Evolutionary conservation across 2,797 vertebrate genomes (phyloP).

Genomic region (Gambelia wislizenii): DNA sequence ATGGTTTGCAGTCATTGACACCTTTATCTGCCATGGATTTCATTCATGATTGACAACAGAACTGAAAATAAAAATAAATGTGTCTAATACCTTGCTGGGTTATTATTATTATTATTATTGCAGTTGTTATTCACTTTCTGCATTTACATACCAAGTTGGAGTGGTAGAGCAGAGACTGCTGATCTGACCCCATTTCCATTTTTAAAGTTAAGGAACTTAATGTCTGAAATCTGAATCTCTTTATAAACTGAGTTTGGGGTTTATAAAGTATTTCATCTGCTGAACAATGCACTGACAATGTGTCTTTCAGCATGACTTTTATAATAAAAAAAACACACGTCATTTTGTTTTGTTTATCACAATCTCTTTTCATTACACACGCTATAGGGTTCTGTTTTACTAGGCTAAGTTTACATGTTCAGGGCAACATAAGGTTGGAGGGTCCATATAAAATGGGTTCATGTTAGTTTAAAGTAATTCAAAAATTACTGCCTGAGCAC

Average conservation of each 20-base stretch:
- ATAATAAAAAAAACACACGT: not conserved
- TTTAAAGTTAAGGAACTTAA: not conserved
- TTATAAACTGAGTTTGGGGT: constrained; percentile 52
- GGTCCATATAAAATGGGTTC: constrained; percentile 46
- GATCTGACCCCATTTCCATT: not conserved
- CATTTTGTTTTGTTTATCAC: constrained; percentile 36
- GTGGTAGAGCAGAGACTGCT: not conserved
- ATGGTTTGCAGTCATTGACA: not conserved
- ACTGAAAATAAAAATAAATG: not conserved
- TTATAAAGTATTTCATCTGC: constrained; percentile 48
- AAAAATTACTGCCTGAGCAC: constrained; percentile 51
- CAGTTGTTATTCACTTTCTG: not conserved
- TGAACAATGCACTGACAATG: constrained; percentile 41
- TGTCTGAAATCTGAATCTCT: constrained; percentile 60
- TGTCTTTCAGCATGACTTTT: constrained; percentile 18
- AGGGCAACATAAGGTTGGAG: constrained; percentile 25
- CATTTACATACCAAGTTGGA: not conserved
- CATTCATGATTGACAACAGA: not conserved
- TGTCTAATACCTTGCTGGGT: not conserved
- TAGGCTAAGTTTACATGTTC: constrained; percentile 50
- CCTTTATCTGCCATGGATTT: not conserved
- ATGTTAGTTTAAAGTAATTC: constrained; percentile 59
- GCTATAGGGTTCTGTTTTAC: constrained; percentile 45
- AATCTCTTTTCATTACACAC: constrained; percentile 54
- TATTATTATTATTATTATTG: too few relatives aligned